phyloP scores from a whole-genome alignment of 2,888 invertebrate genomes.

The Oligia fasciuncula region DNA sequence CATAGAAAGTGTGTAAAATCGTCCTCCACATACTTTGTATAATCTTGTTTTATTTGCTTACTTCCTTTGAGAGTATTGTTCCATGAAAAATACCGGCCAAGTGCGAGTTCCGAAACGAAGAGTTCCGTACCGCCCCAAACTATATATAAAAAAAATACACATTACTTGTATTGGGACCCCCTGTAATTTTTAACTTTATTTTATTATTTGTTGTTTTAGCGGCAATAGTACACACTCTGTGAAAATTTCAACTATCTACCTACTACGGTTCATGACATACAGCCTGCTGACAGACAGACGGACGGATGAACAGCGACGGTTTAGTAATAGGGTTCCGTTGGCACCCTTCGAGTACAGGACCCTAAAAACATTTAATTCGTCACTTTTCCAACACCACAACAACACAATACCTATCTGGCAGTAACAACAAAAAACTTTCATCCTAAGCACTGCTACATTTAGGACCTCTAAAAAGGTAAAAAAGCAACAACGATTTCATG shows the following conservation, averaged over 20 bases:
- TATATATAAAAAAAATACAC: background rate
- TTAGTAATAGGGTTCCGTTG: background rate
- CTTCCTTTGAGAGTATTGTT: background rate
- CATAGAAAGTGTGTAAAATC: conserved; percentile 11
- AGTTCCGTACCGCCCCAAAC: background rate
- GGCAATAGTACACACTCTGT: too few relatives aligned
- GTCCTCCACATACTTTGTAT: background rate
- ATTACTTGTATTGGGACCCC: too few relatives aligned
- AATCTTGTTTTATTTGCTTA: background rate
- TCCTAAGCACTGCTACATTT: background rate
- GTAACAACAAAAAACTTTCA: background rate
- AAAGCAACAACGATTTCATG: conserved; percentile 18
- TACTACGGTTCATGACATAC: too few relatives aligned
- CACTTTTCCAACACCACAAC: background rate
- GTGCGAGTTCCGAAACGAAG: background rate
- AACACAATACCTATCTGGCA: background rate
- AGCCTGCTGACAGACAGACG: background rate
- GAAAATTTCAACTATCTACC: too few relatives aligned
- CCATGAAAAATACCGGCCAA: background rate
- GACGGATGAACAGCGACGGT: background rate
- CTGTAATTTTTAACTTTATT: background rate
- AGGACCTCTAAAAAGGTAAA: background rate
- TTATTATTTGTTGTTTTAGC: background rate
- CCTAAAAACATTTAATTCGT: background rate
- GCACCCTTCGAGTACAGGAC: too few relatives aligned